Evolutionary conservation across 2,113 vertebrate species (phyloP).

Genomic region (Xiphophorus hellerii): DNA sequence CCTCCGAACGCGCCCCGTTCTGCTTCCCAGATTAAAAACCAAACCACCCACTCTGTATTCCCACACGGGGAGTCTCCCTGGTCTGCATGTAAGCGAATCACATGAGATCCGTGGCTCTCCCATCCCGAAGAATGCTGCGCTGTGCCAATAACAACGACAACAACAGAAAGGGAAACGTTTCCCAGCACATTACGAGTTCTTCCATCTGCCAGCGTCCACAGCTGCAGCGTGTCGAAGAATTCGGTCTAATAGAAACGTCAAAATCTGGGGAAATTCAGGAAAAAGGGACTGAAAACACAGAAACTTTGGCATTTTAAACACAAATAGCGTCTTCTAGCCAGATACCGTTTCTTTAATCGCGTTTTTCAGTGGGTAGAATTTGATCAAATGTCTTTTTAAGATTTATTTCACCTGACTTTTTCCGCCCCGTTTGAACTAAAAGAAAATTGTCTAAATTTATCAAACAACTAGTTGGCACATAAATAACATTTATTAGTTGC

Average conservation of each 20-base stretch:
- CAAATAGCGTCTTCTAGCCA: too few species aligned
- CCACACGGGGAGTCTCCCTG: not conserved
- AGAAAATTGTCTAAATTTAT: not conserved
- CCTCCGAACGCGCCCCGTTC: not conserved
- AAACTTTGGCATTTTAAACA: too few species aligned
- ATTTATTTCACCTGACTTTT: not conserved
- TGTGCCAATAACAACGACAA: not conserved
- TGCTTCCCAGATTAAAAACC: slow-evolving; percentile 14
- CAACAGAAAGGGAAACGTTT: not conserved
- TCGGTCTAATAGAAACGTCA: not conserved
- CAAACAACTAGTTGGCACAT: too few species aligned
- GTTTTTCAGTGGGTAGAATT: too few species aligned
- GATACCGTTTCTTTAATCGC: too few species aligned
- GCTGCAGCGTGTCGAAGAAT: not conserved
- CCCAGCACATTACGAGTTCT: not conserved
- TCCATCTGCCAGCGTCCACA: not conserved
- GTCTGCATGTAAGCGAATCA: slow-evolving; percentile 8
- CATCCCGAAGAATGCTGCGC: not conserved
- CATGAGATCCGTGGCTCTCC: slow-evolving; percentile 7
- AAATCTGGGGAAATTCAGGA: too few species aligned
- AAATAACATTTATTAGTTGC: too few species aligned
- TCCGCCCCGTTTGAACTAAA: not conserved
- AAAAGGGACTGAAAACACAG: not conserved
- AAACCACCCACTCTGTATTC: not conserved
- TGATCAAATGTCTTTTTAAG: not conserved